A percentile compares a stretch with the other conserved stretches of the same genome.
Evolutionary conservation across 2,113 vertebrate species (phyloP).

Genomic region (Cervus canadensis): DNA sequence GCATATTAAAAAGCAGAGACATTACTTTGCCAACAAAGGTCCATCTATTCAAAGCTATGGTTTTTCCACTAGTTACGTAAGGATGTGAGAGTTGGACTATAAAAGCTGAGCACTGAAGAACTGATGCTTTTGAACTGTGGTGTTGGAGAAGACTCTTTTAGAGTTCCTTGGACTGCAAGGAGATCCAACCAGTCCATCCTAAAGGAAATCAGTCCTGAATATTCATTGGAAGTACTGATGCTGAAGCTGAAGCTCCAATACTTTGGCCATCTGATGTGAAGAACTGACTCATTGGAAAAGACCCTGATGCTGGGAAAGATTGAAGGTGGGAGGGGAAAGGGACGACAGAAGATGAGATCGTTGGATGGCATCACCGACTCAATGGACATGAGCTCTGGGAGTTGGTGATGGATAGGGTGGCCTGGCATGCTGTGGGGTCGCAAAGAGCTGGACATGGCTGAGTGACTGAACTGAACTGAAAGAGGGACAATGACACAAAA

Average conservation of each 20-base stretch:
- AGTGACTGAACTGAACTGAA: not conserved
- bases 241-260: not conserved
- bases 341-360: not conserved
- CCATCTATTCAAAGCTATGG: not conserved
- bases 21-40: not conserved
- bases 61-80: not conserved
- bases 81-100: not conserved
- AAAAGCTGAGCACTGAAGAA: rapidly evolving
- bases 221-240: not conserved
- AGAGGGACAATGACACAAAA: not conserved
- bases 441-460: not conserved
- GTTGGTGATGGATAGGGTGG: not conserved
- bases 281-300: not conserved
- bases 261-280: not conserved
- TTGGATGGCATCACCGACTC: not conserved
- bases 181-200: not conserved
- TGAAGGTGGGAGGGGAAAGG: not conserved
- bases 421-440: not conserved
- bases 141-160: not conserved
- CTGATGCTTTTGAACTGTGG: not conserved
- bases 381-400: not conserved
- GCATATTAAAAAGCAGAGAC: not conserved
- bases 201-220: not conserved
- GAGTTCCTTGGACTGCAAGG: not conserved
- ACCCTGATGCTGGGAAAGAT: not conserved